Evolutionary conservation across 2,797 vertebrate genomes (phyloP).

Genomic region (Diceros bicornis): DNA sequence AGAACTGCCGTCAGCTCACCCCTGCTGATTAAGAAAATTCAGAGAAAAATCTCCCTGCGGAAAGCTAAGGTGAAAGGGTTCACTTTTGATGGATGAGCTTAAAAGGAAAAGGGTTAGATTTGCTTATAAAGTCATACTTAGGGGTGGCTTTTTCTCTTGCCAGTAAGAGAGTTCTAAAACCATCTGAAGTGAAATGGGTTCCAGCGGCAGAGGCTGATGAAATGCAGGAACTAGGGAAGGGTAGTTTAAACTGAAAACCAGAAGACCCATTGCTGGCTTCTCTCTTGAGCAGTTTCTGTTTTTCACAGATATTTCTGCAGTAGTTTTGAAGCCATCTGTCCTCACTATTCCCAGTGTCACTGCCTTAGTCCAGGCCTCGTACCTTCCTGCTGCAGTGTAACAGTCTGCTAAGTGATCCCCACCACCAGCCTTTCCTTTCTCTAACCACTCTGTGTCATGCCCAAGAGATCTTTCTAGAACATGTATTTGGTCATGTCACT

Average conservation of each 20-base stretch:
- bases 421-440: neutral
- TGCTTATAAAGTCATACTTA: conserved; percentile 6
- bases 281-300: neutral
- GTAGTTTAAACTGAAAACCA: neutral
- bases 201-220: conserved; percentile 13
- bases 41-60: conserved; percentile 38
- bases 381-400: neutral
- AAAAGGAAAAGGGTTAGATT: conserved; percentile 46
- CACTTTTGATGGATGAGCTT: conserved; percentile 2
- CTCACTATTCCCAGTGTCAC: neutral
- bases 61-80: conserved; percentile 36
- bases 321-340: neutral
- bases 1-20: neutral
- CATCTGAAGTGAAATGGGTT: conserved; percentile 51
- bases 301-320: conserved; percentile 1
- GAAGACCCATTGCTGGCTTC: neutral
- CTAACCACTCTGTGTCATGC: neutral
- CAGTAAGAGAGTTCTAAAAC: neutral
- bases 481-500: neutral
- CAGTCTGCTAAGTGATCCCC: neutral
- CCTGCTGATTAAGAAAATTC: conserved; percentile 53
- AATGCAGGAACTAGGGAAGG: conserved; percentile 9
- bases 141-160: neutral
- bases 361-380: neutral
- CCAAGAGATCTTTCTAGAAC: conserved; percentile 12